Evolutionary conservation across 2,888 invertebrate genomes (phyloP).

Genomic region (Tiphia femorata): DNA sequence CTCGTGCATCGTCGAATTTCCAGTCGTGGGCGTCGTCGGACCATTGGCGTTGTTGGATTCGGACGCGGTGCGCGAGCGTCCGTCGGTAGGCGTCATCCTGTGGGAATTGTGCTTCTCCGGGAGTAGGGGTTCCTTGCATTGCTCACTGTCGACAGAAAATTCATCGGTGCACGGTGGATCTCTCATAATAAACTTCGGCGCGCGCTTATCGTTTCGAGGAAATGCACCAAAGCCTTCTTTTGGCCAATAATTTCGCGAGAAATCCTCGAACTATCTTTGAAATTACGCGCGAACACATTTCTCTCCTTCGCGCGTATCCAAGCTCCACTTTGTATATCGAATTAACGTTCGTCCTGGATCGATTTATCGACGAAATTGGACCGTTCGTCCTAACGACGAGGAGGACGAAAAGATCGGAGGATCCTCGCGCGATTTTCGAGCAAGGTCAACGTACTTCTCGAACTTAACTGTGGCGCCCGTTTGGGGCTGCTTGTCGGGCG

Average conservation of each 20-base stretch:
- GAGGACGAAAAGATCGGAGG: not conserved
- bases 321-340: too few relatives aligned
- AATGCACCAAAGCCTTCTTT: too few relatives aligned
- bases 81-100: conserved; percentile 64
- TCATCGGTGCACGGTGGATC: too few relatives aligned
- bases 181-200: too few relatives aligned
- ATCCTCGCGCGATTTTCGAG: not conserved
- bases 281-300: too few relatives aligned
- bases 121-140: conserved; percentile 64
- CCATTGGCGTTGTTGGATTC: conserved; percentile 52
- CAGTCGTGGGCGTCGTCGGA: conserved; percentile 20
- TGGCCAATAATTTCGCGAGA: too few relatives aligned
- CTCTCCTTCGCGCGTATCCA: too few relatives aligned
- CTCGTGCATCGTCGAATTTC: conserved; percentile 29
- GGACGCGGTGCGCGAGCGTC: conserved; percentile 61
- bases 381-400: too few relatives aligned
- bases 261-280: too few relatives aligned
- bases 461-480: conserved; percentile 45
- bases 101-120: conserved; percentile 48
- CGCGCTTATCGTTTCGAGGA: too few relatives aligned
- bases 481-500: conserved; percentile 43
- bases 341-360: too few relatives aligned
- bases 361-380: too few relatives aligned
- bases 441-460: conserved; percentile 51
- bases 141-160: conserved; percentile 54